Percentiles rank a stretch among this genome's conserved stretches.
Conservation (phyloP, 2,113 vertebrate genomes). For the Raphicerus campestris region DNA sequence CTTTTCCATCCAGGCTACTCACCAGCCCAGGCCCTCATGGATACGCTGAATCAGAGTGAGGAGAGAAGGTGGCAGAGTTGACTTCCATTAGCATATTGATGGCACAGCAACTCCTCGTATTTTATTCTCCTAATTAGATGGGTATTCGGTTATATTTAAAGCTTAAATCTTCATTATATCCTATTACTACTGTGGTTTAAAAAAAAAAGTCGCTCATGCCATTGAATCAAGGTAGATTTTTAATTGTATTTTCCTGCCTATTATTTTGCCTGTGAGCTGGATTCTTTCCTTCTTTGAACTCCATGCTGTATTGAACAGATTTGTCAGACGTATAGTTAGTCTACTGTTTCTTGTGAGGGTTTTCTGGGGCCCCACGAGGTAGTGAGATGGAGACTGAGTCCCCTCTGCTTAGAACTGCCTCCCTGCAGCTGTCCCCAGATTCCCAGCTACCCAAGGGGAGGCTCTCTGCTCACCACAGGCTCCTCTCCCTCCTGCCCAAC, state of each 20-base stretch:
- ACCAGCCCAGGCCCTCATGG: neutral
- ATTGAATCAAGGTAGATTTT: slow-evolving; percentile 29
- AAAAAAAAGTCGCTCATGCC: neutral
- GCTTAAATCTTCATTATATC: slow-evolving; percentile 43
- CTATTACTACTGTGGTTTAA: neutral
- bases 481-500: too few species aligned
- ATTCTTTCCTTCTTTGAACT: neutral
- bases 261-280: neutral
- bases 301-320: neutral
- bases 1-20: too few species aligned
- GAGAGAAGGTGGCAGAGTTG: neutral
- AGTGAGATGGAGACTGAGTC: neutral
- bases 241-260: slow-evolving; percentile 12
- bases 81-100: neutral
- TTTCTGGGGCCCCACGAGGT: neutral
- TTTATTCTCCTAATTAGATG: slow-evolving; percentile 56
- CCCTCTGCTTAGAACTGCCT: neutral
- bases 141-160: slow-evolving; percentile 45
- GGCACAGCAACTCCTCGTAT: neutral
- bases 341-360: neutral
- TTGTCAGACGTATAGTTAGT: neutral
- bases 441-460: too few species aligned
- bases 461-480: neutral
- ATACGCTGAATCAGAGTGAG: neutral
- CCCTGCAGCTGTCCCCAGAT: neutral